Evolutionary conservation across 1,140 invertebrate genomes (phyloP).

Genomic region (Octopus bimaculoides): DNA sequence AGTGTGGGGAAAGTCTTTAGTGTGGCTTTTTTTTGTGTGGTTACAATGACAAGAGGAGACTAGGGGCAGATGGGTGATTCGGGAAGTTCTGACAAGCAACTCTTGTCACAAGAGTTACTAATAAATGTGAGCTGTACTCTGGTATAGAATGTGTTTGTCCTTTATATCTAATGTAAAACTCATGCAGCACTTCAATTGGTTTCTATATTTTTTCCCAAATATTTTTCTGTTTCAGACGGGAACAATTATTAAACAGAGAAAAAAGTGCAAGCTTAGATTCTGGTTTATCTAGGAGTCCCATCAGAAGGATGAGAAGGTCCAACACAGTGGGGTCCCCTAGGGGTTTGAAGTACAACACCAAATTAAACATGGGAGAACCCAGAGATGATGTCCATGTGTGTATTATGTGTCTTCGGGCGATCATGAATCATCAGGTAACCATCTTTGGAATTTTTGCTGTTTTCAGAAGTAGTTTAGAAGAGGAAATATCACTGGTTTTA

Average conservation of each 20-base stretch:
- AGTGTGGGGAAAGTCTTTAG: too few species aligned
- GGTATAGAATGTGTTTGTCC: conserved; percentile 7
- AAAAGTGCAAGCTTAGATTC: conserved; percentile 50
- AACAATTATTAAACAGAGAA: conserved; percentile 48
- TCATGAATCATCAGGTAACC: conserved; percentile 98
- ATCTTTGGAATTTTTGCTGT: background rate
- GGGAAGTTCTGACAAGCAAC: too few species aligned
- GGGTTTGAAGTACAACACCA: conserved; percentile 40
- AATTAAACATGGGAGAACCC: conserved; percentile 93
- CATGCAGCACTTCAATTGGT: background rate
- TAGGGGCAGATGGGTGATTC: too few species aligned
- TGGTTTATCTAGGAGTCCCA: conserved; percentile 40
- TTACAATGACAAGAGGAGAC: too few species aligned
- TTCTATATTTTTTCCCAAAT: conserved; percentile 5
- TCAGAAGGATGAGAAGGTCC: conserved; percentile 41
- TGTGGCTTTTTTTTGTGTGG: too few species aligned
- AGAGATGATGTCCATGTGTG: conserved; percentile 99
- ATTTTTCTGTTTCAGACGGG: conserved; percentile 33
- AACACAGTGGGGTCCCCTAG: conserved; percentile 48
- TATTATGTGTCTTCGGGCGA: conserved; percentile 97
- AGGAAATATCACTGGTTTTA: too few species aligned
- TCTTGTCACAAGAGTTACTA: too few species aligned
- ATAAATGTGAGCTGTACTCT: background rate
- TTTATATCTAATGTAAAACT: background rate
- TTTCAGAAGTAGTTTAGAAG: background rate